These are phyloP conservation scores for Anhinga anhinga DNA, from an alignment of 2,113 vertebrate species.

Conservation along the genomic window DNA sequence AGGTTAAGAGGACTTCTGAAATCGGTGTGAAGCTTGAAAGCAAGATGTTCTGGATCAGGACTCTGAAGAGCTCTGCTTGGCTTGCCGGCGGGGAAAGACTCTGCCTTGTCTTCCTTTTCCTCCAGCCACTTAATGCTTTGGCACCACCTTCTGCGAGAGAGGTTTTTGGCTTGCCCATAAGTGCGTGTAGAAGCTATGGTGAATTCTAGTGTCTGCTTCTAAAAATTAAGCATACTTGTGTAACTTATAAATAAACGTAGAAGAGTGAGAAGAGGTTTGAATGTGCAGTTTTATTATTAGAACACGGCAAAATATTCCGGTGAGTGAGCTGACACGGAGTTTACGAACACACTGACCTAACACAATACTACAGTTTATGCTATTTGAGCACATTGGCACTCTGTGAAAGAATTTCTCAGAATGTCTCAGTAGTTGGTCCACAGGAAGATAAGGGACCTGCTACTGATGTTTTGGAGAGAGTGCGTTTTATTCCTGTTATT, in stretches of 20 bases:
- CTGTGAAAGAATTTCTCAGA: slow-evolving; percentile 56
- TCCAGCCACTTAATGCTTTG: not conserved
- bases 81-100: not conserved
- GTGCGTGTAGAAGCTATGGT: not conserved
- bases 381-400: slow-evolving; percentile 50
- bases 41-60: not conserved
- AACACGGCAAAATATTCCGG: slow-evolving; percentile 47
- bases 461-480: not conserved
- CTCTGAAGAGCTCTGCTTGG: not conserved
- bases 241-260: slow-evolving; percentile 35
- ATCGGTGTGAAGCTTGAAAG: not conserved
- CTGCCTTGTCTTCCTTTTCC: not conserved
- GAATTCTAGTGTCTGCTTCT: not conserved
- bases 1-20: not conserved
- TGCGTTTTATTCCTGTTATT: not conserved
- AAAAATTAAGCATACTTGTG: not conserved
- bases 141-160: not conserved
- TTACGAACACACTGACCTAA: slow-evolving; percentile 52
- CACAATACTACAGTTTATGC: slow-evolving; percentile 56
- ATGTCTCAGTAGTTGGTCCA: not conserved
- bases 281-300: slow-evolving; percentile 47
- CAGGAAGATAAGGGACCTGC: not conserved
- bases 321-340: slow-evolving; percentile 58
- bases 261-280: slow-evolving; percentile 7
- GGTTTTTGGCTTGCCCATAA: not conserved